Base-by-base conservation (phyloP, 2,797 vertebrate genomes). In the Esox lucius region DNA sequence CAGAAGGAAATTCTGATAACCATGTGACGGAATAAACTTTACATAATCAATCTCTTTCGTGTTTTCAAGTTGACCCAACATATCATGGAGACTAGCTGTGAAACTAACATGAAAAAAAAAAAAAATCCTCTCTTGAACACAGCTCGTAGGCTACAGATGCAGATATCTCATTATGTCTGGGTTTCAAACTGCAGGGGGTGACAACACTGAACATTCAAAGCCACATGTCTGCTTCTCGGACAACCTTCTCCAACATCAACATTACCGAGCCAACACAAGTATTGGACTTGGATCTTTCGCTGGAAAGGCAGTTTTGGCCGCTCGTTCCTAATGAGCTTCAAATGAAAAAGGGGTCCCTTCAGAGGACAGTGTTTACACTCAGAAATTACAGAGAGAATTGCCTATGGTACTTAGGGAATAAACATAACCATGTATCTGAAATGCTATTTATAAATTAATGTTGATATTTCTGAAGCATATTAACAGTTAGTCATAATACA, bases 221-320 rank as follows among this genome's bases (percentile, higher is more conserved):
- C 5, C 61, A 22, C 46, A 65, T 51, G 59, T 46, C 66, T 7
- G 28, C 46, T 49, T 17, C n/a, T 73, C 59, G 74, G 76, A 31
- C 75, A 62, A 64, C 59, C 51, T 78, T 80, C 85, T 86, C 82
- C 64, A 71, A 71, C 77, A 83, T 79, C 76, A 39, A 80, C 70
- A 83, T 65, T 31, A 62, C n/a, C 64, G 76, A 59, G 28, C 71
- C 1, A 24, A 78, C 31, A 24, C 39, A 28, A 51, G 26, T 24
- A 4, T n/a, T 26, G n/a, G 2, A 2, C 3, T 77, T 77, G 62
- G 76, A 77, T 69, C 70, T 77, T n/a, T 61, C 28, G 19, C 53
- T 56, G 53, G 16, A 6, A 56, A 56, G 56, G 15, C 53, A 6
- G 53, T 56, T 6, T 56, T 19, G 16, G n/a, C n/a, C 13, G 16